A percentile compares a stretch with the other conserved stretches of the same genome.
Conservation (phyloP, 2,797 vertebrate genomes). For the Natrix natrix region DNA sequence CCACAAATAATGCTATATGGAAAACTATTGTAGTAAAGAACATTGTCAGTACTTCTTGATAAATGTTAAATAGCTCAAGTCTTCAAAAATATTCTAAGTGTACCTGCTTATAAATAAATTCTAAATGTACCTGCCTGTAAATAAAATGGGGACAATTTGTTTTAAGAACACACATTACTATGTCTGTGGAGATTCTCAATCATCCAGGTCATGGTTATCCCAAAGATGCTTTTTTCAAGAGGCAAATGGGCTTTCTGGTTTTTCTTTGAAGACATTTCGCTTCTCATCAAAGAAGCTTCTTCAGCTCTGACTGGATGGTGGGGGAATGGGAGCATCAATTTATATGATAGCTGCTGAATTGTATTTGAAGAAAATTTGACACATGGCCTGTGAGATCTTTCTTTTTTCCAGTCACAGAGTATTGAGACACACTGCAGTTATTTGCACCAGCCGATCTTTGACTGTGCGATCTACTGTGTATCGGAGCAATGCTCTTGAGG, state of each 20-base stretch:
- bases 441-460: conserved; percentile 93
- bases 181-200: no score
- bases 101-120: not conserved
- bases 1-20: not conserved
- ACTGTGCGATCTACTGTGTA: conserved; percentile 84
- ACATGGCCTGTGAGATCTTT: not conserved
- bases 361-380: not conserved
- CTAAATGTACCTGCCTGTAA: not conserved
- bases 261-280: no score
- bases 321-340: not conserved
- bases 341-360: not conserved
- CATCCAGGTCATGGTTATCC: no score
- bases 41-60: not conserved
- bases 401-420: conserved; percentile 84
- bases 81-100: not conserved
- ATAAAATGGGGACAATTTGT: not conserved
- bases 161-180: not conserved
- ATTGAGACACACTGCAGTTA: conserved; percentile 91
- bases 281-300: no score
- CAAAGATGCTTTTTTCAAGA: no score
- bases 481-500: conserved; percentile 86
- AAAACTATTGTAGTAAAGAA: not conserved
- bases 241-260: no score
- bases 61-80: not conserved
- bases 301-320: no score